phyloP scores from a whole-genome alignment of 2,113 vertebrate species.

The Eptatretus burgeri region DNA sequence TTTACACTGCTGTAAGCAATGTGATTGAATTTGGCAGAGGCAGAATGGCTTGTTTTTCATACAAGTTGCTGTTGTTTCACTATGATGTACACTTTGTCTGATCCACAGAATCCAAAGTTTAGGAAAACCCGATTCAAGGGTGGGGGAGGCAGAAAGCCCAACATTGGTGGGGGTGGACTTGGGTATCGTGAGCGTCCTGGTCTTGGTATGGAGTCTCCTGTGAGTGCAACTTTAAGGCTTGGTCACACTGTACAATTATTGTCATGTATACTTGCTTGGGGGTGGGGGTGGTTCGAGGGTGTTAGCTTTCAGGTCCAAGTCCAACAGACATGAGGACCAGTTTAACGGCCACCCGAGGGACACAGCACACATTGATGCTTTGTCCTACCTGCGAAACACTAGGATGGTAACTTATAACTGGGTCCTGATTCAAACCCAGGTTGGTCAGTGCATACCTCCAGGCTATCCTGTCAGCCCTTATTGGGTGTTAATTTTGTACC shows the following conservation, averaged over 20 bases:
- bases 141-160: slow-evolving; percentile 74
- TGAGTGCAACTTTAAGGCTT: slow-evolving; percentile 19
- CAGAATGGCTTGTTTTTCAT: too few species aligned
- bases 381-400: neutral
- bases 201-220: slow-evolving; percentile 55
- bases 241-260: neutral
- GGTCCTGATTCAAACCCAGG: neutral
- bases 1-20: too few species aligned
- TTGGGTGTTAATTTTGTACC: too few species aligned
- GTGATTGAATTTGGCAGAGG: too few species aligned
- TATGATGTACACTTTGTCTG: neutral
- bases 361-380: neutral
- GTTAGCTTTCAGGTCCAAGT: neutral
- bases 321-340: neutral
- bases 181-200: slow-evolving; percentile 78
- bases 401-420: neutral
- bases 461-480: too few species aligned
- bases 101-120: slow-evolving; percentile 65
- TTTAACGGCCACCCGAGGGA: neutral
- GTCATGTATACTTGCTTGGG: neutral
- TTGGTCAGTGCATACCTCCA: neutral
- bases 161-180: slow-evolving; percentile 74
- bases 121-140: slow-evolving; percentile 82
- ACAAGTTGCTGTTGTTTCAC: too few species aligned
- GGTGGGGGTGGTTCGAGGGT: neutral